Evolutionary conservation across 92 coral and sea anemone genomes (phyloP).

Genomic region (Phenganax marumi): DNA sequence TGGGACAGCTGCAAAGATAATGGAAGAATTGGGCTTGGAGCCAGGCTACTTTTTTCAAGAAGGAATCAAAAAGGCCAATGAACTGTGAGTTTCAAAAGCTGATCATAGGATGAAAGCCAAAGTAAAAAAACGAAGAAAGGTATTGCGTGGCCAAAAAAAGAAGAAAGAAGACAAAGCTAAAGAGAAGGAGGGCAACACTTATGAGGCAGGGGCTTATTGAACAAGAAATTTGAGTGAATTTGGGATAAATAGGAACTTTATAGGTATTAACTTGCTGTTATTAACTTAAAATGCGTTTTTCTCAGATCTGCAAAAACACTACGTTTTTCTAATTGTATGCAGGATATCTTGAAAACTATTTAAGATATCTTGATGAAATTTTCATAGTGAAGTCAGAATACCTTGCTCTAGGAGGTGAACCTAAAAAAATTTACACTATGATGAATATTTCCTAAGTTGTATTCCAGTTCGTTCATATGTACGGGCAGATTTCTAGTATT

Average conservation of each 20-base stretch:
- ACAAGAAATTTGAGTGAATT: not conserved
- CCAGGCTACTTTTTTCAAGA: slow-evolving; percentile 1
- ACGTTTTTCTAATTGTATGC: not conserved
- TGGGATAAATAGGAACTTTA: not conserved
- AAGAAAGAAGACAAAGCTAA: not conserved
- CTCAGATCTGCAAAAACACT: slow-evolving; percentile 1
- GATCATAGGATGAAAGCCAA: not conserved
- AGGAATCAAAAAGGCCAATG: not conserved
- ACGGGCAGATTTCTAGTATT: not conserved
- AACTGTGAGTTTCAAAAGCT: not conserved
- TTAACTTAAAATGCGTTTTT: not conserved
- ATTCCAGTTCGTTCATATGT: not conserved
- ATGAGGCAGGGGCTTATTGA: not conserved
- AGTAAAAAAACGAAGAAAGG: slow-evolving; percentile 6
- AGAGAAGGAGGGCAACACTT: not conserved
- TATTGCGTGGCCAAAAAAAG: not conserved
- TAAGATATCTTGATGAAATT: not conserved
- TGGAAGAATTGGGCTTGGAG: slow-evolving; percentile 4
- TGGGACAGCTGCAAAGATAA: no score
- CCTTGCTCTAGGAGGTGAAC: not conserved
- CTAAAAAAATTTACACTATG: not conserved
- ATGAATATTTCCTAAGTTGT: not conserved
- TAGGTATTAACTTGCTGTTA: not conserved
- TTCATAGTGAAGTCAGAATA: not conserved
- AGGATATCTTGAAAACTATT: slow-evolving; percentile 5